Percentiles rank a stretch among this genome's conserved stretches.
phyloP scores from a whole-genome alignment of 2,113 vertebrate species.

The Haliaeetus leucogaster region DNA sequence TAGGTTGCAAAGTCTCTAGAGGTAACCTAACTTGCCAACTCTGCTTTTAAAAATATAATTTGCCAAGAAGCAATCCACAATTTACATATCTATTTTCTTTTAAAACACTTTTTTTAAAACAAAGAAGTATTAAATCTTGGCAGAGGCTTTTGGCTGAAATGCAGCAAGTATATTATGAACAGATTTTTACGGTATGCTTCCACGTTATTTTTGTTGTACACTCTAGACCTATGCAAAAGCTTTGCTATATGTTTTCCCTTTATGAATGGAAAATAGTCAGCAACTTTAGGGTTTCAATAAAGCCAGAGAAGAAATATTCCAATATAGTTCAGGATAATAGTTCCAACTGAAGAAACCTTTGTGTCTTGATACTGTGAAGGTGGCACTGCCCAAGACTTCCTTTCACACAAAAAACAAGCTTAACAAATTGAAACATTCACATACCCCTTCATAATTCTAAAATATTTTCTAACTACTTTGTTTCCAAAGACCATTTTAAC shows the following conservation, averaged over 20 bases:
- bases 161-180: not conserved
- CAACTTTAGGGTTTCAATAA: not conserved
- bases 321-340: not conserved
- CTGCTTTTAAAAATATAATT: not conserved
- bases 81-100: not conserved
- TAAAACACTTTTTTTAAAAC: not conserved
- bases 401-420: not conserved
- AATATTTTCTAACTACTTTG: not conserved
- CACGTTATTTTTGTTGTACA: not conserved
- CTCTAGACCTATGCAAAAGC: not conserved
- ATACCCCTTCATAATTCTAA: not conserved
- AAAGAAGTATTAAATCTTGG: not conserved
- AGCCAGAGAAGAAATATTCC: not conserved
- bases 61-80: not conserved
- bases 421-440: not conserved
- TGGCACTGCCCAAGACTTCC: not conserved
- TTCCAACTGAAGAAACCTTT: not conserved
- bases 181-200: constrained; percentile 16
- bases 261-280: not conserved
- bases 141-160: not conserved
- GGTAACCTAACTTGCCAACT: not conserved
- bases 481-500: not conserved
- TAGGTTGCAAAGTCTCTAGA: not conserved
- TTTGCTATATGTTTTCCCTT: not conserved
- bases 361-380: not conserved